A percentile compares a stretch with the other conserved stretches of the same genome.
These are phyloP conservation scores for Pontoporia blainvillei DNA, from an alignment of 2,113 vertebrate genomes.

Conservation along the genomic window DNA sequence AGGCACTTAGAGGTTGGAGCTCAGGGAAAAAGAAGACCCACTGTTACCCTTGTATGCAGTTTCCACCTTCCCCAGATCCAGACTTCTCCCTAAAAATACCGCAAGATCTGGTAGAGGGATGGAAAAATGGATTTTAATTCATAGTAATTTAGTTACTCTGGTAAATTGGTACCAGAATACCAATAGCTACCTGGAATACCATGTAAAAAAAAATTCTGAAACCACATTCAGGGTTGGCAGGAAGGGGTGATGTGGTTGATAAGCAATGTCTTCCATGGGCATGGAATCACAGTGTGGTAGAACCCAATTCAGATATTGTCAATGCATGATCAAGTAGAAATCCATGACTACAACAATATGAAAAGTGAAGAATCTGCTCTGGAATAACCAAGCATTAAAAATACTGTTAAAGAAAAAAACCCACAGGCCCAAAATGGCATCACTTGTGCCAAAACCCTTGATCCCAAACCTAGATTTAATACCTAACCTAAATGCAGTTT, in stretches of 20 bases:
- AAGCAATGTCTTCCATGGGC: not conserved
- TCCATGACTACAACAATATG: not conserved
- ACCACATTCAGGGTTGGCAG: not conserved
- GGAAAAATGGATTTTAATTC: slow-evolving; percentile 1
- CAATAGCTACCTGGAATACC: not conserved
- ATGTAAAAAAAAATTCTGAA: not conserved
- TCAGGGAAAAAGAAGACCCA: not conserved
- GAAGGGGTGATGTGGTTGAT: not conserved
- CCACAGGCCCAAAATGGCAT: not conserved
- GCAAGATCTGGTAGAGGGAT: not conserved
- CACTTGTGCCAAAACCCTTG: not conserved
- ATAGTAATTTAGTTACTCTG: not conserved
- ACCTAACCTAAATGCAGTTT: not conserved
- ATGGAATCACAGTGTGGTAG: not conserved
- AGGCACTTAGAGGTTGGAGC: not conserved
- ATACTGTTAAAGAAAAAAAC: not conserved
- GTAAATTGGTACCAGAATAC: not conserved
- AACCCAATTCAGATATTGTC: not conserved
- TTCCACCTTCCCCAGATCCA: not conserved
- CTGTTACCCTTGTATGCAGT: not conserved
- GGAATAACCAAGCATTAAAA: not conserved
- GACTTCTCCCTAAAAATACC: not conserved
- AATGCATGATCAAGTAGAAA: not conserved
- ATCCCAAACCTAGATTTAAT: not conserved
- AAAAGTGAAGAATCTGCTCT: not conserved